These are phyloP conservation scores for Drosophila ercepeae DNA, from an alignment of 1,140 invertebrate genomes.

Conservation along the genomic window DNA sequence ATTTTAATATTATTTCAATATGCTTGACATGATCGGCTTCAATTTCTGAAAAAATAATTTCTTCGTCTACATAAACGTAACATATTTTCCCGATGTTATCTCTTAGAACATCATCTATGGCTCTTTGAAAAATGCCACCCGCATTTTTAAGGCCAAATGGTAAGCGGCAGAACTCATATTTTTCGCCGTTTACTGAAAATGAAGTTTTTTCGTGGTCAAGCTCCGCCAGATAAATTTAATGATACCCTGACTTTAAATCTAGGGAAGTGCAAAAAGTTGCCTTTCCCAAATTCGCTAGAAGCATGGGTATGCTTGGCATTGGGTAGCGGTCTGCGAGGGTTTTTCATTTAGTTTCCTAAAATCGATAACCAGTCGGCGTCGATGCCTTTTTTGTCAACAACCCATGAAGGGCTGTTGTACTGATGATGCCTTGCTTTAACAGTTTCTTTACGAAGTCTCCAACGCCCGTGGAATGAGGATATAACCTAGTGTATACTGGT, in stretches of 20 bases:
- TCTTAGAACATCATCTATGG: conserved; percentile 23
- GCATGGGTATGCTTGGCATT: conserved; percentile 84
- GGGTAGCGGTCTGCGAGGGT: conserved; percentile 83
- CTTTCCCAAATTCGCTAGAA: conserved; percentile 35
- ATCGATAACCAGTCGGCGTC: conserved; percentile 68
- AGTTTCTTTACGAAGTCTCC: not conserved
- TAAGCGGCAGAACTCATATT: conserved; percentile 58
- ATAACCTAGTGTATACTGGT: conserved; percentile 4
- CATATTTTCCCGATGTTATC: conserved; percentile 22
- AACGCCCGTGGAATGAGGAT: not conserved
- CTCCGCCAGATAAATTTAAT: conserved; percentile 26
- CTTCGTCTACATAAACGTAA: conserved; percentile 38
- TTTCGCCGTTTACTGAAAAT: conserved; percentile 26
- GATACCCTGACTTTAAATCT: conserved; percentile 82
- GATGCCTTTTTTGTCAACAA: conserved; percentile 52
- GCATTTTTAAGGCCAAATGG: conserved; percentile 83
- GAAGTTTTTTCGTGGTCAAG: conserved; percentile 30
- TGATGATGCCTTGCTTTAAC: conserved; percentile 16
- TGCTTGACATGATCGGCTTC: not conserved
- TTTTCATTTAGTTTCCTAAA: conserved; percentile 73
- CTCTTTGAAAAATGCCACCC: conserved; percentile 74
- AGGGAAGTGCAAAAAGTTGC: conserved; percentile 28
- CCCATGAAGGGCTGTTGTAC: conserved; percentile 52
- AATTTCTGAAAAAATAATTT: conserved; percentile 17
- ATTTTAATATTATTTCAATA: conserved; percentile 16